A percentile compares a stretch with the other conserved stretches of the same genome.
Conservation (phyloP, 2,113 vertebrate species). For the Eubucco bourcierii region DNA sequence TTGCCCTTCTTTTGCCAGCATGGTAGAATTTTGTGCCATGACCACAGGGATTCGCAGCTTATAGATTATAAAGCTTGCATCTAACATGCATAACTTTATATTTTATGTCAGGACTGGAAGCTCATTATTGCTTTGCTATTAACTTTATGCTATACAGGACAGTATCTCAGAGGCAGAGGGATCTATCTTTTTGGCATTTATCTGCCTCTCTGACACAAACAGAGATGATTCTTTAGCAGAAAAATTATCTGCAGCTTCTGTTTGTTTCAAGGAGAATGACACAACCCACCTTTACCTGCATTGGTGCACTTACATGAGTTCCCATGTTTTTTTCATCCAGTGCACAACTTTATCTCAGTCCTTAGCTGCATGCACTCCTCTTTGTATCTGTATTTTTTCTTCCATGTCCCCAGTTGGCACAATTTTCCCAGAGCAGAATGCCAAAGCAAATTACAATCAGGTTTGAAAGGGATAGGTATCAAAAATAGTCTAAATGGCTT, state of each 20-base stretch:
- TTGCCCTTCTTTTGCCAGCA: slow-evolving; percentile 12
- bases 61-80: slow-evolving; percentile 70
- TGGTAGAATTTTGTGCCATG: not conserved
- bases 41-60: slow-evolving; percentile 57
- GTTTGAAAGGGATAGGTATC: slow-evolving; percentile 66
- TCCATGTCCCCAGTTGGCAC: slow-evolving; percentile 18
- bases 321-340: slow-evolving; percentile 42
- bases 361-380: not conserved
- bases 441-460: slow-evolving; percentile 63
- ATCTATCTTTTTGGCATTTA: slow-evolving; percentile 80
- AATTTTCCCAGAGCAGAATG: slow-evolving; percentile 61
- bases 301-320: not conserved
- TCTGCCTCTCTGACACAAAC: slow-evolving; percentile 78
- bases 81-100: slow-evolving; percentile 76
- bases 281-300: slow-evolving; percentile 52
- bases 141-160: slow-evolving; percentile 77
- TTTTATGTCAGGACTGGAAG: slow-evolving; percentile 79
- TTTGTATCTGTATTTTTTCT: slow-evolving; percentile 37
- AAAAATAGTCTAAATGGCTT: slow-evolving; percentile 69
- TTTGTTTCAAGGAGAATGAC: slow-evolving; percentile 68
- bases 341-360: not conserved
- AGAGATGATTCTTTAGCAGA: slow-evolving; percentile 76
- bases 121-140: slow-evolving; percentile 80
- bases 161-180: slow-evolving; percentile 76
- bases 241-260: slow-evolving; percentile 70